These are phyloP conservation scores for Nanorana parkeri DNA, from an alignment of 2,113 vertebrate genomes.

Conservation along the genomic window DNA sequence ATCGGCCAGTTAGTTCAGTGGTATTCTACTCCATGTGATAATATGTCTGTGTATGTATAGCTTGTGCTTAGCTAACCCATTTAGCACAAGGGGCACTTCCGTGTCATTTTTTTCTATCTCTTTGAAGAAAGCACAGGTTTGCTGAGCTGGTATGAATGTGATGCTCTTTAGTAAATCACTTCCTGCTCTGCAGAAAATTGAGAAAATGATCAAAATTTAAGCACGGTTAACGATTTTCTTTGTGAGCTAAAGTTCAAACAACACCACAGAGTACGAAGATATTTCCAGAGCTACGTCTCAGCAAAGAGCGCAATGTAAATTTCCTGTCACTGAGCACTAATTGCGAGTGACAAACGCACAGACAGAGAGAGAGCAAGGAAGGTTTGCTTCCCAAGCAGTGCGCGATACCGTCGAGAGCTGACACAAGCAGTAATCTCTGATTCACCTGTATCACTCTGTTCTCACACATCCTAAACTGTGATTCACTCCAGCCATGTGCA, in stretches of 20 bases:
- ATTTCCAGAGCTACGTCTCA: slow-evolving; percentile 2
- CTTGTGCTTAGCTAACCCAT: too few species aligned
- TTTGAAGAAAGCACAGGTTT: too few species aligned
- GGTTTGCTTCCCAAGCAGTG: background rate
- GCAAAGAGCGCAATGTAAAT: slow-evolving; percentile 14
- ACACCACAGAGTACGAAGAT: background rate
- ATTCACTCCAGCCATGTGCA: slow-evolving; percentile 35
- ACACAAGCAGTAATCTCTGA: slow-evolving; percentile 31
- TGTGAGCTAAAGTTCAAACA: background rate
- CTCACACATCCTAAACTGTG: slow-evolving; percentile 33
- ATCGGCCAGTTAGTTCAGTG: too few species aligned
- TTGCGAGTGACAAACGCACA: slow-evolving; percentile 30
- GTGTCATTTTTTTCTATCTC: too few species aligned
- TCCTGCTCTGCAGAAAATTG: too few species aligned
- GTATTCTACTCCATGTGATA: too few species aligned
- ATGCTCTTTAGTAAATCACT: too few species aligned
- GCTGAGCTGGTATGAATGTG: too few species aligned
- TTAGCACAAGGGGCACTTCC: too few species aligned
- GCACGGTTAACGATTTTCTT: too few species aligned
- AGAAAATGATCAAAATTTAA: too few species aligned
- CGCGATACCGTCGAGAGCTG: slow-evolving; percentile 2
- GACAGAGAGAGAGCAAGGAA: background rate
- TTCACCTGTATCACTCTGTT: slow-evolving; percentile 36
- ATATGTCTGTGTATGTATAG: too few species aligned
- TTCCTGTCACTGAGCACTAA: slow-evolving; percentile 11